Evolutionary conservation across 2,797 vertebrate species (phyloP), one percentile per base, ranked within the genome.

Genomic region (Anguilla anguilla): DNA sequence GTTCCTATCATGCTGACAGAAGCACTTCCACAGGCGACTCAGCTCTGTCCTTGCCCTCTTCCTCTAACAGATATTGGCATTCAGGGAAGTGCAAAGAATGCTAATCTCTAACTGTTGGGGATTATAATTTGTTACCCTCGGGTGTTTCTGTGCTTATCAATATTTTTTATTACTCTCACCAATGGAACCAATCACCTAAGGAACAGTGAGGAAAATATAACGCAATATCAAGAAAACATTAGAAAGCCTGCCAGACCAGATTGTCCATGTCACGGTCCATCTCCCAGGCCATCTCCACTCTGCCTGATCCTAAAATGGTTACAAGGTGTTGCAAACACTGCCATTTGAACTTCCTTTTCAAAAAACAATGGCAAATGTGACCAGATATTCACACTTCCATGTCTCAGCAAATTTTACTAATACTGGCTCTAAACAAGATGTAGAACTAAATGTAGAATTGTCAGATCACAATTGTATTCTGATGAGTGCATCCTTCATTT

Each of bases 1-100:
- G 55, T 81, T 84, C 84, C 43, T 61, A 72, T 85, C 17, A 82
- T 93, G 94, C 92, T 93, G 93, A 94, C 90, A 25, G 89, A 93
- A 67, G 93, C 91, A 81, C 87, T 93, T 92, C 87, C 89, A 55
- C 67, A 89, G 90, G 89, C 91, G 57, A 86, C 88, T 67, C 91
- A 61, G 88, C 88, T 85, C 74, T 51, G 90, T 93, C 93, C 92
- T 93, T 90, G 90, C 89, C 89, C 91, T 89, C 90, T 79, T 81
- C 39, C 85, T 89, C 61, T 91, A 91, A 92, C 89, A 90, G 85
- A 89, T 93, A 94, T 94, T 89, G 94, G 91, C 94, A 94, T 90
- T 84, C 67, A 64, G 90, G 91, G 90, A 69, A 0, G 89, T 22
- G 25, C 86, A 89, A 91, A 46, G 93, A 94, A 90, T 31, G 57